Conservation (phyloP, 2,888 invertebrate species). For the Pristionchus exspectatus region DNA sequence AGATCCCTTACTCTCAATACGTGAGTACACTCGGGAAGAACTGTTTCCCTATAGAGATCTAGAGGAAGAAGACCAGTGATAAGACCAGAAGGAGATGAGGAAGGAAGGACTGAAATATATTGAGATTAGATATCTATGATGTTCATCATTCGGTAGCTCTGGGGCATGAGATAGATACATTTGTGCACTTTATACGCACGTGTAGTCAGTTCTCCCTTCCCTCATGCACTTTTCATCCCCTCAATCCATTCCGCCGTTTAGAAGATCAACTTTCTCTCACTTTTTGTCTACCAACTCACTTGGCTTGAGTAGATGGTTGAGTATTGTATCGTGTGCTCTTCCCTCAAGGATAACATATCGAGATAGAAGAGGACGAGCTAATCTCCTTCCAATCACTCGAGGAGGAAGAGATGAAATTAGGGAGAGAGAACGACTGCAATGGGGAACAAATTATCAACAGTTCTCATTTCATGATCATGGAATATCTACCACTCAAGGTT, state of each 20-base stretch:
- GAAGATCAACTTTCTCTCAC: not conserved
- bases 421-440: not conserved
- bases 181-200: not conserved
- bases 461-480: too few relatives aligned
- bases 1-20: slow-evolving; percentile 51
- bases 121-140: not conserved
- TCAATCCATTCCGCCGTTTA: not conserved
- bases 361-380: slow-evolving; percentile 53
- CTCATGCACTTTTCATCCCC: slow-evolving; percentile 10
- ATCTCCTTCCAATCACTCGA: slow-evolving; percentile 48
- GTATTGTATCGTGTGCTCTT: slow-evolving; percentile 9
- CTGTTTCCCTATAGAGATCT: slow-evolving; percentile 32
- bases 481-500: too few relatives aligned
- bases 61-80: slow-evolving; percentile 49
- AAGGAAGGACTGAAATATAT: slow-evolving; percentile 17
- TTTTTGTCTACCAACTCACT: not conserved
- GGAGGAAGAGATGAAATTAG: slow-evolving; percentile 46
- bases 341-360: slow-evolving; percentile 48
- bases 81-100: not conserved
- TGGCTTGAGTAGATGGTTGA: slow-evolving; percentile 29
- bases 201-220: not conserved
- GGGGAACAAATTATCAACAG: not conserved
- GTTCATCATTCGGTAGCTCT: too few relatives aligned
- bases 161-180: too few relatives aligned
- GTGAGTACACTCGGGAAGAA: slow-evolving; percentile 49